Evolutionary conservation across 2,113 vertebrate genomes (phyloP), one percentile per base, ranked within the genome.

Genomic region (Misgurnus anguillicaudatus): DNA sequence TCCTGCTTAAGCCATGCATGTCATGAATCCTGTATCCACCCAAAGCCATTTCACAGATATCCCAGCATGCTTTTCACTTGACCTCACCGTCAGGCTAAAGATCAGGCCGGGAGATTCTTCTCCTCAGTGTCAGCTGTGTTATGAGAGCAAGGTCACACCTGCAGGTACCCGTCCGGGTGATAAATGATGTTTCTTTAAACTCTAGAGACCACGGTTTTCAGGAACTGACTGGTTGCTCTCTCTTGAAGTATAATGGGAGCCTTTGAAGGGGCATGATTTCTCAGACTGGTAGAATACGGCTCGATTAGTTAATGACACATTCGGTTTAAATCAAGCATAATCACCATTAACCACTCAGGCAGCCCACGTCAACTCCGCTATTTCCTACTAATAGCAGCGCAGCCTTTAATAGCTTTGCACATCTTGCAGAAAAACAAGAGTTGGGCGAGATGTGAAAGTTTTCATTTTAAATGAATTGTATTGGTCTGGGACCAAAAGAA

Each of bases 121-220:
- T 73, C 76, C 79, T 36, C 53, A 78, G 82, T 88, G 39, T 62
- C 14, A 82, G 80, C 87, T 84, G 87, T 79, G 87, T 87, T 84
- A 80, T 31, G 90, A 87, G 90, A 93, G 92, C 75, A 85, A 85
- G 93, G 93, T 91, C 89, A 94, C 90, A 93, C 92, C 93, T 95
- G 91, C 90, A 92, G 88, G 88, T 68, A 84, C 82, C 86, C 87
- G 87, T 86, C 86, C 82, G 83, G 81, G 69, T 93, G 94, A 95
- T 93, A 94, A 94, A 95, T 85, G 89, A 93, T 91, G 90, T 94
- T 94, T 93, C 90, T 93, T 93, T 94, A 93, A 93, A 90, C 89
- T 90, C 79, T 88, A 88, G 89, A 91, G 86, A 89, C 83, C 84
- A 82, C 89, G 91, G 88, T 89, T 90, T 91, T 89, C 91, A 87